Evolutionary conservation across 2,113 vertebrate species (phyloP).

Genomic region (Amblyornis subalaris): DNA sequence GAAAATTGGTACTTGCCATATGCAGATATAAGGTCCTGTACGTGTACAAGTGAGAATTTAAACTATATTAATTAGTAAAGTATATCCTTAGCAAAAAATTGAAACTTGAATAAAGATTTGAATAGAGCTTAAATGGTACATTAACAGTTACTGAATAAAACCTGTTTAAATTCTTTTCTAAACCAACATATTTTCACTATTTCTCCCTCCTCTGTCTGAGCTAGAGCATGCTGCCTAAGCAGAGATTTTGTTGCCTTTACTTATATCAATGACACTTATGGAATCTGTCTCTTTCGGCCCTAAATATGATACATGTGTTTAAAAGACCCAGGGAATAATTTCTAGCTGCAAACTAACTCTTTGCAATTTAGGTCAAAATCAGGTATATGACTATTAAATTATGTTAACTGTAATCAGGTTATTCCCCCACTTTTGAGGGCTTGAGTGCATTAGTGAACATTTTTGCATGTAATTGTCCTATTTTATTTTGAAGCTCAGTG

Average conservation of each 20-base stretch:
- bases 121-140: background rate
- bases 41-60: background rate
- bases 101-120: background rate
- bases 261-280: background rate
- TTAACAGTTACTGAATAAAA: background rate
- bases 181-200: background rate
- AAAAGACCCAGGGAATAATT: background rate
- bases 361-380: background rate
- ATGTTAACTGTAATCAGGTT: background rate
- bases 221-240: background rate
- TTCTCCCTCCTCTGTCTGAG: background rate
- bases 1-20: background rate
- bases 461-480: constrained; percentile 6
- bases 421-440: background rate
- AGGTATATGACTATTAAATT: background rate
- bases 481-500: constrained; percentile 12
- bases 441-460: background rate
- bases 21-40: background rate
- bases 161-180: background rate
- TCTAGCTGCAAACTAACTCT: background rate
- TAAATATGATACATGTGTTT: background rate
- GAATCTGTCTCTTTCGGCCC: background rate
- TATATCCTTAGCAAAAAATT: background rate
- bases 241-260: background rate
- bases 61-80: background rate